phyloP scores from a whole-genome alignment of 2,113 vertebrate species.

The Merops nubicus region DNA sequence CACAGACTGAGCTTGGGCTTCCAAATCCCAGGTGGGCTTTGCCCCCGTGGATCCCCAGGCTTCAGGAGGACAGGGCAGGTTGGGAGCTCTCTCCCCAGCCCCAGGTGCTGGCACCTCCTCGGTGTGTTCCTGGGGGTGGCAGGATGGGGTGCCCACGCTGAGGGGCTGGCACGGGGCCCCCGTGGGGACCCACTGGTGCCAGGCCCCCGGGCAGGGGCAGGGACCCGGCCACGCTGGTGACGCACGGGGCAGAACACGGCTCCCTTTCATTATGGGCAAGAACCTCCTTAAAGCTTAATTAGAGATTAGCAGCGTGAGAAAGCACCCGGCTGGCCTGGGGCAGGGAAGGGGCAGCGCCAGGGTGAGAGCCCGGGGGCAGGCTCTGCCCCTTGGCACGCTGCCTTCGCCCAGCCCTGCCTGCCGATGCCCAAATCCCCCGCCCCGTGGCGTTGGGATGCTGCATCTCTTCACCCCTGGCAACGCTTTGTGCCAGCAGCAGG shows the following conservation, averaged over 20 bases:
- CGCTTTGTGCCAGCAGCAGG: rapidly evolving
- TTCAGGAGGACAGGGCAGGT: rapidly evolving
- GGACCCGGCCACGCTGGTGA: neutral
- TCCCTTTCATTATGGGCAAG: conserved; percentile 37
- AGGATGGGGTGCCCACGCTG: neutral
- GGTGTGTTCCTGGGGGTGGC: neutral
- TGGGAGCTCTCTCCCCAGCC: rapidly evolving
- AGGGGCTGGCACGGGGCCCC: neutral
- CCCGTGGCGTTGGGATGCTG: rapidly evolving
- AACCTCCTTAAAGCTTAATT: conserved; percentile 25
- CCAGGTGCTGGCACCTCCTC: neutral
- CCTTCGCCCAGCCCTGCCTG: neutral
- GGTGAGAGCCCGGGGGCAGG: neutral
- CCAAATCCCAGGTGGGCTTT: neutral
- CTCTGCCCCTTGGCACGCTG: neutral
- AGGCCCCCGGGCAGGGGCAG: neutral
- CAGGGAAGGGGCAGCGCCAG: neutral
- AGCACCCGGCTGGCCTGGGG: neutral
- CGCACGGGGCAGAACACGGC: neutral
- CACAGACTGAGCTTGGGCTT: neutral
- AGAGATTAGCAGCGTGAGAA: conserved; percentile 25
- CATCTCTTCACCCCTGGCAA: neutral
- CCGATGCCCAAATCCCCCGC: neutral
- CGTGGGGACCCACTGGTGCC: neutral
- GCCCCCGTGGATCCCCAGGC: rapidly evolving